Conservation (phyloP, 2,113 vertebrate genomes). For the Melanerpes aurifrons region DNA sequence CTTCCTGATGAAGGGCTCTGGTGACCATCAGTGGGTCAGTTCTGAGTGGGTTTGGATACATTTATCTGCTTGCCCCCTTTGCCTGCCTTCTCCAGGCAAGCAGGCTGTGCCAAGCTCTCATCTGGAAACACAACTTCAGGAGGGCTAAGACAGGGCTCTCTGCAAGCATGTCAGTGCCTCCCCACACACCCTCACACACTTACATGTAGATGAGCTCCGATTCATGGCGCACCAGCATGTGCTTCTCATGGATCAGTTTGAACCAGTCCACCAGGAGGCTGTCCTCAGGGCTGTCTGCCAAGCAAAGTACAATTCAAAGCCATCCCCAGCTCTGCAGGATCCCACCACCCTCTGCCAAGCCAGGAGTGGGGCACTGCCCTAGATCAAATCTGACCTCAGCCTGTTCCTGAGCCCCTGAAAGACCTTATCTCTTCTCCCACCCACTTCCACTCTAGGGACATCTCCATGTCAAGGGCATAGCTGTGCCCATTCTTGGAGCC, state of each 20-base stretch:
- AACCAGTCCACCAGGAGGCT: slow-evolving; percentile 90
- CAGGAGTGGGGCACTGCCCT: background rate
- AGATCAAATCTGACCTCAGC: background rate
- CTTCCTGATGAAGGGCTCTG: background rate
- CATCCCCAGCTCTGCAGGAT: background rate
- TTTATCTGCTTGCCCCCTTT: background rate
- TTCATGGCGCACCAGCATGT: slow-evolving; percentile 84
- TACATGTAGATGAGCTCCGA: slow-evolving; percentile 90
- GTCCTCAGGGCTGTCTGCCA: slow-evolving; percentile 86
- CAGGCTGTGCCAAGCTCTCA: background rate
- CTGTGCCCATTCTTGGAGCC: background rate
- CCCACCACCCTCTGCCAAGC: background rate
- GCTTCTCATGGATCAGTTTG: slow-evolving; percentile 88
- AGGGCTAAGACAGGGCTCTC: background rate
- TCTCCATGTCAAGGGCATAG: background rate
- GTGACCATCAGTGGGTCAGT: background rate
- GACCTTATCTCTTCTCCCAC: background rate
- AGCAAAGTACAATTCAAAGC: slow-evolving; percentile 17
- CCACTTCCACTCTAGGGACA: background rate
- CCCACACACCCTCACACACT: slow-evolving; percentile 76
- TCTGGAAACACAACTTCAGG: background rate
- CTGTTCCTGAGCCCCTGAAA: background rate
- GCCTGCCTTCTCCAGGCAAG: background rate
- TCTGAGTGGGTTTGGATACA: background rate
- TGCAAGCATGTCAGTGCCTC: rapidly evolving